phyloP scores from a whole-genome alignment of 2,888 invertebrate genomes.

The Drosophila eohydei region DNA sequence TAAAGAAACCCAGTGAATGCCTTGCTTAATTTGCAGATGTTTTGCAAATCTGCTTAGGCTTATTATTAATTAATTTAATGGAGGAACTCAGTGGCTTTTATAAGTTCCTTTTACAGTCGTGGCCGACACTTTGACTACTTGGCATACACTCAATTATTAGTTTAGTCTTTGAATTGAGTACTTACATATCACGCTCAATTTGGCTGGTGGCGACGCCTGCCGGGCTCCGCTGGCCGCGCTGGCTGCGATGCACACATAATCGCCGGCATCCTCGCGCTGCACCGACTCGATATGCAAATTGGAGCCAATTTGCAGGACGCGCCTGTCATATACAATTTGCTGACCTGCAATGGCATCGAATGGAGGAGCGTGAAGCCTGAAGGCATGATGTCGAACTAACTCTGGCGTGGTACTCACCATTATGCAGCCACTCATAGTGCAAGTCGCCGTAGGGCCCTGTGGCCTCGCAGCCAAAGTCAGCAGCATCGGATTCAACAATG shows the following conservation, averaged over 20 bases:
- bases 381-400: constrained; percentile 1
- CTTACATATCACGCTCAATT: constrained; percentile 84
- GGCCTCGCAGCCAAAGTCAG: constrained; percentile 82
- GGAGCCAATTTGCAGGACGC: constrained; percentile 82
- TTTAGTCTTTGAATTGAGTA: constrained; percentile 32
- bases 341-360: constrained; percentile 77
- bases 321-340: constrained; percentile 81
- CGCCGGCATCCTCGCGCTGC: constrained; percentile 82
- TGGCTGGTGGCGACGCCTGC: constrained; percentile 84
- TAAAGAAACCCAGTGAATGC: neutral
- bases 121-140: constrained; percentile 4
- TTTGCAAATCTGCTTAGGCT: too few species aligned
- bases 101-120: constrained; percentile 4
- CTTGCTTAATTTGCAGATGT: too few species aligned
- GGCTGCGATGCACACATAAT: constrained; percentile 85
- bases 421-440: constrained; percentile 83
- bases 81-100: too few species aligned
- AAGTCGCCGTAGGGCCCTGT: constrained; percentile 69
- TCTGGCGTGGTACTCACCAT: constrained; percentile 74
- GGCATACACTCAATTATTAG: neutral
- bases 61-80: too few species aligned
- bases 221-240: constrained; percentile 84
- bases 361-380: constrained; percentile 11
- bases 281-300: constrained; percentile 84
- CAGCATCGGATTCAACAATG: constrained; percentile 83